Evolutionary conservation across 2,113 vertebrate species (phyloP).

Genomic region (Festucalex cinctus): DNA sequence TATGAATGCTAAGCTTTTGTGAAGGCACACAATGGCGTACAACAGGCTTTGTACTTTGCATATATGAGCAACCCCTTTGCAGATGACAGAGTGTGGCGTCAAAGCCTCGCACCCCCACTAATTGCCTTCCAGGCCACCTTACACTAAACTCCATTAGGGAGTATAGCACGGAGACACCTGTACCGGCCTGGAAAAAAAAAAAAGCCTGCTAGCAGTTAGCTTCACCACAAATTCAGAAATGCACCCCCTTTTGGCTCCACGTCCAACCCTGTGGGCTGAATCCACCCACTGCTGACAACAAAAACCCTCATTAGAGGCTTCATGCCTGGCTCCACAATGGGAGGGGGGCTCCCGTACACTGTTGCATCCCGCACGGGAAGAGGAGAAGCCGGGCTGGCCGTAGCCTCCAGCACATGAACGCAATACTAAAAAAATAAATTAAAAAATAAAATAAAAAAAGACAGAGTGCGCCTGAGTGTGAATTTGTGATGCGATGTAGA

Average conservation of each 20-base stretch:
- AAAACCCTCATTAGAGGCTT: constrained; percentile 64
- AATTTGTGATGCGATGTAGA: not conserved
- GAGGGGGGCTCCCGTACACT: constrained; percentile 50
- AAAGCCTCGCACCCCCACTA: constrained; percentile 35
- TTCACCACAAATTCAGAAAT: constrained; percentile 49
- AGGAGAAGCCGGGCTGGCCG: constrained; percentile 24
- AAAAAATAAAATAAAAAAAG: not conserved
- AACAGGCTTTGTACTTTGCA: constrained; percentile 57
- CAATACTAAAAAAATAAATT: constrained; percentile 16
- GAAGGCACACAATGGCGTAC: constrained; percentile 47
- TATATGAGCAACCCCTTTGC: constrained; percentile 40
- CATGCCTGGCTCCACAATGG: constrained; percentile 58
- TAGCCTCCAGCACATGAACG: constrained; percentile 48
- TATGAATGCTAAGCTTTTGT: constrained; percentile 55
- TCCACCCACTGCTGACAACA: constrained; percentile 62
- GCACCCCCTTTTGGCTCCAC: constrained; percentile 30
- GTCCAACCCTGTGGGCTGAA: constrained; percentile 46
- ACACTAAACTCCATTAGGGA: constrained; percentile 46
- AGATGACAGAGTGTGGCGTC: constrained; percentile 33
- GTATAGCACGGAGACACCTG: constrained; percentile 17
- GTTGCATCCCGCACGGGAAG: constrained; percentile 52
- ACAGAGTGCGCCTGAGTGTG: constrained; percentile 13
- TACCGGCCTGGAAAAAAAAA: not conserved
- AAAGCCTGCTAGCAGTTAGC: constrained; percentile 41
- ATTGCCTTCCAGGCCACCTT: constrained; percentile 39